Conservation (phyloP, 2,888 invertebrate species). For the Eustalomyia histrio region DNA sequence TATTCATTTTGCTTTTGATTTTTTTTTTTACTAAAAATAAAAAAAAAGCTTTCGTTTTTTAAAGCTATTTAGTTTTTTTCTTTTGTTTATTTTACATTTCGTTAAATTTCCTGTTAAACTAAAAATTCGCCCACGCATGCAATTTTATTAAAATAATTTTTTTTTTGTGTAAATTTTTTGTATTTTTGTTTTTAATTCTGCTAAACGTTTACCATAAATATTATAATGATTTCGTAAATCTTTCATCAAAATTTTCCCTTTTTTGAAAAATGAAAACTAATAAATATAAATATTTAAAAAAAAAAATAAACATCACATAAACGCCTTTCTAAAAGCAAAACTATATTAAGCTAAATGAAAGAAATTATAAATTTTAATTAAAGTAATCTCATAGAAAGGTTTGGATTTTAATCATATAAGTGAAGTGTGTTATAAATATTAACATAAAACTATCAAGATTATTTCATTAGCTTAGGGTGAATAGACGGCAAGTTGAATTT, state of each 20-base stretch:
- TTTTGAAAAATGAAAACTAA: background rate
- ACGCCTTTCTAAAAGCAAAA: constrained; percentile 16
- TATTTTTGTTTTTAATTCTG: background rate
- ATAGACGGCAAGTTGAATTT: too few species aligned
- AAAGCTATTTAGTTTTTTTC: constrained; percentile 15
- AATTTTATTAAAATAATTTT: constrained; percentile 43
- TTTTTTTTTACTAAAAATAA: background rate
- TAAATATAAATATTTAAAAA: background rate
- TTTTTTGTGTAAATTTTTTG: background rate
- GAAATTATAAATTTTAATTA: background rate
- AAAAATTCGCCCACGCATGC: constrained; percentile 66
- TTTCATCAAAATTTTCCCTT: constrained; percentile 4
- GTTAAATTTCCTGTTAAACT: constrained; percentile 64
- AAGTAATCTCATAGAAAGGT: background rate
- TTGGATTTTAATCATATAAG: background rate
- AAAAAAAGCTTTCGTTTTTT: background rate
- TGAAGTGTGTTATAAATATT: background rate
- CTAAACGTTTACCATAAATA: background rate
- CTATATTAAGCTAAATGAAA: background rate
- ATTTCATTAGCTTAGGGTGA: too few species aligned
- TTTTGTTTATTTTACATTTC: constrained; percentile 45
- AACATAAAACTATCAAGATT: background rate
- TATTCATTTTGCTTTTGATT: background rate
- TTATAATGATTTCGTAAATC: background rate
- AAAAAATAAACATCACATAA: constrained; percentile 1